These are phyloP conservation scores for Pachycephala philippinensis DNA, from an alignment of 2,113 vertebrate genomes.

Conservation along the genomic window DNA sequence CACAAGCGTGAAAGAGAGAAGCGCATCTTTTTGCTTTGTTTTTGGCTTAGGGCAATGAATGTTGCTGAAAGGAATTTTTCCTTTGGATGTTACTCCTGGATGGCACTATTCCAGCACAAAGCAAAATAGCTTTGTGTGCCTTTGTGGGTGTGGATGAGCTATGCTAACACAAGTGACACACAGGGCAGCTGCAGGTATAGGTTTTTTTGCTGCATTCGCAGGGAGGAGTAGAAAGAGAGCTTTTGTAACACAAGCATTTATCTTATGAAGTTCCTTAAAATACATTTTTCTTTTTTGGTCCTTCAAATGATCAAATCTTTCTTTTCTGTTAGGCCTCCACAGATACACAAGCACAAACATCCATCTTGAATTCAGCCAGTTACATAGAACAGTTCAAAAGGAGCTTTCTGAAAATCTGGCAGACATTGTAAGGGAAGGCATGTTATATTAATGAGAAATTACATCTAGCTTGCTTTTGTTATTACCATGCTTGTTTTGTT, in stretches of 20 bases:
- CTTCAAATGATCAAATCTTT: not conserved
- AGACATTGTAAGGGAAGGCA: not conserved
- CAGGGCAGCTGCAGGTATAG: not conserved
- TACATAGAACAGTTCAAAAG: not conserved
- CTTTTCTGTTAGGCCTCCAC: not conserved
- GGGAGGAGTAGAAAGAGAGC: not conserved
- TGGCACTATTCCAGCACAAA: conserved; percentile 9
- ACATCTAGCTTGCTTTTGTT: not conserved
- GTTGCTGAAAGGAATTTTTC: not conserved
- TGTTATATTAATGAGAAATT: not conserved
- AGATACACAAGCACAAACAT: not conserved
- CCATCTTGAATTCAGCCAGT: not conserved
- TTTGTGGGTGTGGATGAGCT: conserved; percentile 1
- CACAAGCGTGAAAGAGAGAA: not conserved
- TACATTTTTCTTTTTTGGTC: not conserved
- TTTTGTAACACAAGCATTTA: not conserved
- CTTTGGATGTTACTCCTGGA: not conserved
- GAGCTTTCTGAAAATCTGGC: not conserved
- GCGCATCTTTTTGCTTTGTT: not conserved
- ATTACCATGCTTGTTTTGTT: not conserved
- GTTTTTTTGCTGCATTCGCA: not conserved
- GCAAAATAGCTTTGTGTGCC: not conserved
- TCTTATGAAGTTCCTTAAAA: not conserved
- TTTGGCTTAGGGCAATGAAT: not conserved
- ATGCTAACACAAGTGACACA: not conserved